Evolutionary conservation across 2,888 invertebrate species (phyloP).

Genomic region (Melipona beecheii): DNA sequence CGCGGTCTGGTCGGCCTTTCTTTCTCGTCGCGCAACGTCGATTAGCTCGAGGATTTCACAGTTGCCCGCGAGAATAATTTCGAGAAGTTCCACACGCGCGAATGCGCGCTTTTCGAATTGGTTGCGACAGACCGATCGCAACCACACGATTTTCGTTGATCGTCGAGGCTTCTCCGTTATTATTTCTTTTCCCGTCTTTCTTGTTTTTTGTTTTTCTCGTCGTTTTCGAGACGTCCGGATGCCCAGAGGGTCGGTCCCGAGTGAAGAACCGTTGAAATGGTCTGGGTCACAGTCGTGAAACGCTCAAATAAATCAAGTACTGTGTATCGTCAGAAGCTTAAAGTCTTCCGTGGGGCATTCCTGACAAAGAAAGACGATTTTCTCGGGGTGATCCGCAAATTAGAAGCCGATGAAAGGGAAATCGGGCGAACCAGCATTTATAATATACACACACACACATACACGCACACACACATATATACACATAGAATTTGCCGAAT

Average conservation of each 20-base stretch:
- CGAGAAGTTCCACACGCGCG: background rate
- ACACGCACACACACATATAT: background rate
- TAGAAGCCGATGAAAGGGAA: constrained; percentile 23
- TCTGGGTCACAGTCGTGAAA: constrained; percentile 71
- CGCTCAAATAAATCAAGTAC: constrained; percentile 74
- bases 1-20: background rate
- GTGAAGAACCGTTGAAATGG: background rate
- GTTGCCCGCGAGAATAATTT: background rate
- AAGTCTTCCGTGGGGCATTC: constrained; percentile 69
- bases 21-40: background rate
- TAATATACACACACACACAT: too few relatives aligned
- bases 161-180: background rate
- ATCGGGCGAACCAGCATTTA: constrained; percentile 11
- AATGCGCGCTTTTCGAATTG: background rate
- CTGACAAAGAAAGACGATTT: constrained; percentile 63
- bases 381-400: constrained; percentile 62
- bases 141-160: background rate
- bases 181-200: background rate
- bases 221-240: constrained; percentile 18
- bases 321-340: constrained; percentile 67
- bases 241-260: background rate
- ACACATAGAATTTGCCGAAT: constrained; percentile 10
- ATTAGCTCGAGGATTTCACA: background rate
- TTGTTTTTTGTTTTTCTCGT: background rate
- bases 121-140: background rate